Conservation (phyloP, 2,797 vertebrate species). For the Hydrophis major region DNA sequence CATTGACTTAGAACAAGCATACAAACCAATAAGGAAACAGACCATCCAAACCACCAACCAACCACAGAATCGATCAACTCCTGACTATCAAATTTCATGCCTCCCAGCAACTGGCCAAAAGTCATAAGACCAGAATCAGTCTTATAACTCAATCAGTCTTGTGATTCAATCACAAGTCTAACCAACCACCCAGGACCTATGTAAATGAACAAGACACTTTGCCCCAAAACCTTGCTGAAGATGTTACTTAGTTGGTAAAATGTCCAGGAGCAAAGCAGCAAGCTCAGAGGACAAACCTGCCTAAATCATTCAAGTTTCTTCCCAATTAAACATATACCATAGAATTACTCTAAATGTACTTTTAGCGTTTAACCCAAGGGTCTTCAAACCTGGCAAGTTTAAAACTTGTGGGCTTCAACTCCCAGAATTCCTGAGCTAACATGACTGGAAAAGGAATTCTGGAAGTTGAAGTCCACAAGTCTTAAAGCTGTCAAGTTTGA, state of each 20-base stretch:
- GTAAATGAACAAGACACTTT: neutral
- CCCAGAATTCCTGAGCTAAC: too few species aligned
- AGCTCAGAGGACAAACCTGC: neutral
- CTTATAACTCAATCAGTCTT: neutral
- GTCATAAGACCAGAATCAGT: neutral
- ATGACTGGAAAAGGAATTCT: too few species aligned
- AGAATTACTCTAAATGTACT: neutral
- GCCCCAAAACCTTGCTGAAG: neutral
- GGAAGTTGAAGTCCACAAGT: too few species aligned
- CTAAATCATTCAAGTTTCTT: neutral
- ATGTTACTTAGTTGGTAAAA: neutral
- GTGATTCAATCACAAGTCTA: neutral
- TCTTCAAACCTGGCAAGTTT: too few species aligned
- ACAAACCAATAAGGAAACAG: neutral
- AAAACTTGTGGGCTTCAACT: too few species aligned
- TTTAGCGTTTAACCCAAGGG: neutral
- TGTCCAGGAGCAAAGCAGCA: neutral
- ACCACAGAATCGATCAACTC: neutral
- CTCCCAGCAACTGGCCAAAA: neutral
- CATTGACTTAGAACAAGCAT: neutral
- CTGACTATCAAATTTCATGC: neutral
- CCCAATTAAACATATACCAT: neutral
- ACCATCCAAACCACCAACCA: neutral
- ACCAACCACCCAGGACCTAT: neutral
- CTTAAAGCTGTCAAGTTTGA: too few species aligned